Conservation (phyloP, 2,888 invertebrate species). For the Sipha maydis region DNA sequence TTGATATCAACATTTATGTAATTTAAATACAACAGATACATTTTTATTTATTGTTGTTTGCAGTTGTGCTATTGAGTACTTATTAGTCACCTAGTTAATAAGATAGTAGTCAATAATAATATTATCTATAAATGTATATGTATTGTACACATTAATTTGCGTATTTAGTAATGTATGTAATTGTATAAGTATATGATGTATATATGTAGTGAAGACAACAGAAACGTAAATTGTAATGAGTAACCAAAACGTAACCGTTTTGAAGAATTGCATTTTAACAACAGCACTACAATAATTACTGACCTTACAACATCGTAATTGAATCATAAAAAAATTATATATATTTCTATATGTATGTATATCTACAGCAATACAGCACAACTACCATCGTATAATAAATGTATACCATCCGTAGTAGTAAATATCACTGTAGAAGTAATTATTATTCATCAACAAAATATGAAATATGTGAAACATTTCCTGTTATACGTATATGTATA, state of each 20-base stretch:
- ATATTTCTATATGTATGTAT: background rate
- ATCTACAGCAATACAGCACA: background rate
- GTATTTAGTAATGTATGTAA: no score
- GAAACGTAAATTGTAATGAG: background rate
- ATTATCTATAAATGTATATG: background rate
- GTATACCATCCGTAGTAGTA: background rate
- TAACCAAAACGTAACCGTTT: no score
- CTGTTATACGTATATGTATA: conserved; percentile 12
- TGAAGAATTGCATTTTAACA: background rate
- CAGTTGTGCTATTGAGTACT: no score
- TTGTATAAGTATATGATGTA: background rate
- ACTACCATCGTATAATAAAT: no score
- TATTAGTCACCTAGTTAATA: no score
- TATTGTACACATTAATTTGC: background rate
- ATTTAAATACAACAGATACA: no score
- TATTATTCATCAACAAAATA: background rate
- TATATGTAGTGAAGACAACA: background rate
- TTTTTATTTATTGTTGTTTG: no score
- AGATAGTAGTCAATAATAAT: background rate
- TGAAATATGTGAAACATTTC: background rate
- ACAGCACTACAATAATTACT: background rate
- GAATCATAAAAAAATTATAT: background rate
- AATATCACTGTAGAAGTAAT: conserved; percentile 19
- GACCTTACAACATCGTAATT: background rate
- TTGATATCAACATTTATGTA: background rate